A percentile compares a stretch with the other conserved stretches of the same genome.
phyloP scores from a whole-genome alignment of 2,113 vertebrate genomes.

The Zeus faber region DNA sequence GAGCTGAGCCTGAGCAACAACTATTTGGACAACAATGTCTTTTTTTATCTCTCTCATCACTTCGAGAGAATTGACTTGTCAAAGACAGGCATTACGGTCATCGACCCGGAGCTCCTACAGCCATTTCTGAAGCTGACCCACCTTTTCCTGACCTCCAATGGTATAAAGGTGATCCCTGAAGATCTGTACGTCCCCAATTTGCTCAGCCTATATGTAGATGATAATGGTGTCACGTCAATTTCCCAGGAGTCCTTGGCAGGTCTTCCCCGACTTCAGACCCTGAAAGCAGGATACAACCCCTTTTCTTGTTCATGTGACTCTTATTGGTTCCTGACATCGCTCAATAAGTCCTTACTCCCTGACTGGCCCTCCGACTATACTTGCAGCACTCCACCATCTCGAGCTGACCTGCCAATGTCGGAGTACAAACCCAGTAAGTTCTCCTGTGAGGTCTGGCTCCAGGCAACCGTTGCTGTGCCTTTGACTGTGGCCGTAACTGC shows the following conservation, averaged over 20 bases:
- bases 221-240: conserved; percentile 56
- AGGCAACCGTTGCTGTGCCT: conserved; percentile 35
- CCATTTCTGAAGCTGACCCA: conserved; percentile 48
- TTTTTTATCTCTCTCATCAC: conserved; percentile 50
- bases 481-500: conserved; percentile 15
- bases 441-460: conserved; percentile 50
- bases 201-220: conserved; percentile 46
- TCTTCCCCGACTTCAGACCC: conserved; percentile 31
- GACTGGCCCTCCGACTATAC: conserved; percentile 62
- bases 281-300: conserved; percentile 59
- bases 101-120: conserved; percentile 32
- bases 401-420: conserved; percentile 26
- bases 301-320: conserved; percentile 63
- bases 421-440: conserved; percentile 38
- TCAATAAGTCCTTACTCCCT: conserved; percentile 58
- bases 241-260: conserved; percentile 30
- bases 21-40: conserved; percentile 54
- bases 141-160: conserved; percentile 57
- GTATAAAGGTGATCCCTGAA: conserved; percentile 46
- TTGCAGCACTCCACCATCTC: conserved; percentile 41
- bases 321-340: conserved; percentile 53
- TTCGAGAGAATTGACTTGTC: conserved; percentile 56
- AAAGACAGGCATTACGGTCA: conserved; percentile 57
- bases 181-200: conserved; percentile 36
- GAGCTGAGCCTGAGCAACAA: conserved; percentile 58